Evolutionary conservation across 92 coral and sea anemone genomes (phyloP), one percentile per base, ranked within the genome.

Genomic region (Parazoanthus atlanticus): DNA sequence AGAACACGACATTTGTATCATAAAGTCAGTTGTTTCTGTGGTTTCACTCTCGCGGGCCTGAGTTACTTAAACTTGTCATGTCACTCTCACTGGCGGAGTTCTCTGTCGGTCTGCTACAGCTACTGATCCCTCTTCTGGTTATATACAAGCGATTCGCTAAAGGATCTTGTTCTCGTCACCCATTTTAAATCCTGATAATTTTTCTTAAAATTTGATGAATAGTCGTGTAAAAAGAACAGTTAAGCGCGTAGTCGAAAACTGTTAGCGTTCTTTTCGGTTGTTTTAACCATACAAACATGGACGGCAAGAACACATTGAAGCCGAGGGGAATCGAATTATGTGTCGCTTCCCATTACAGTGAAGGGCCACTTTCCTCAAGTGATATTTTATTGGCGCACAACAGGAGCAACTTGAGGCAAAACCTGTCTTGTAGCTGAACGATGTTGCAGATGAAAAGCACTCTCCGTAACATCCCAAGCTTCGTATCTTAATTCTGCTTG

Each of bases 381-480:
- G 23, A 36, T 81, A 77, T 88, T 81, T 65, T 41, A 94, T 89
- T 30, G 99, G 99, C 29, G 96, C 94, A 86, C 99, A 97, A 76
- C 99, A 97, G 30, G 98, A 94, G 83, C 99, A 97, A 88, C 96
- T 92, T 28, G 94, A 89, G 30, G 97, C 98, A 84, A 97, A 91
- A n/a, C 94, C 96, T 54, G 86, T 77, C 54, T 90, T 82, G 88
- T 89, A n/a, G 85, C 89, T 54, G 89, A 88, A 85, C 71, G 99
- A 96, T 89, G 88, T 93, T 15, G 96, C 96, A 30, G 99, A 95
- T 3, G 99, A 97, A 79, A 95, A 84, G 88, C 99, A 97, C 81
- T 89, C 91, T 43, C 99, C 99, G 33, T 88, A 86, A 84, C 99
- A 97, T 41, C 98, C 99, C 83, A 25, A 9, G 46, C 94, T 94